Conservation (phyloP, 1,140 invertebrate species). For the Agraylea sexmaculata region DNA sequence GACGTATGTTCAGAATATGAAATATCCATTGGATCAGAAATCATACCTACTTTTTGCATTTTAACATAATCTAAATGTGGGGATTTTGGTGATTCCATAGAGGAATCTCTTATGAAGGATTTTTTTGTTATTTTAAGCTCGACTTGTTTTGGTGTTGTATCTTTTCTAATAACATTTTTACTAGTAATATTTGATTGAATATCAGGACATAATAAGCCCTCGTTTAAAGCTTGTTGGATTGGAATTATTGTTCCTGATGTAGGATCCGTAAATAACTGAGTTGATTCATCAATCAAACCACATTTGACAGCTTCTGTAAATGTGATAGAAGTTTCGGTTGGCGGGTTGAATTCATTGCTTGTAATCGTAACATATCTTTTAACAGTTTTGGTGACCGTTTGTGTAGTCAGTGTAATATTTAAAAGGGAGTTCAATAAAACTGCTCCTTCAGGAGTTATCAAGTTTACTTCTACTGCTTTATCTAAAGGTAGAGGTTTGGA, state of each 20-base stretch:
- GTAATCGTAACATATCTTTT: constrained; percentile 67
- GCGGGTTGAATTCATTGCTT: constrained; percentile 45
- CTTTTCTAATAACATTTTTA: constrained; percentile 27
- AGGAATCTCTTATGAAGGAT: constrained; percentile 36
- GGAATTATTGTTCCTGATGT: constrained; percentile 60
- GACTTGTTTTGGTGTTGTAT: constrained; percentile 34
- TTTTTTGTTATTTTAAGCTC: constrained; percentile 41
- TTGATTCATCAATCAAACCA: constrained; percentile 69
- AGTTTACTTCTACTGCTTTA: constrained; percentile 70
- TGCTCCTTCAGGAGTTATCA: constrained; percentile 77
- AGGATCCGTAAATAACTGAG: constrained; percentile 69
- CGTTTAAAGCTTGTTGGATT: constrained; percentile 70
- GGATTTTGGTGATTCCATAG: constrained; percentile 26
- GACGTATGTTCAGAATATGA: background rate
- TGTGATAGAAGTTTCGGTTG: constrained; percentile 51
- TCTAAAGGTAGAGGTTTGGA: constrained; percentile 70
- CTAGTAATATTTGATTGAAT: constrained; percentile 27
- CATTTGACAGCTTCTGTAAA: constrained; percentile 63
- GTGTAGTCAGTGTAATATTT: constrained; percentile 73
- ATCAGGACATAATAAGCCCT: constrained; percentile 53
- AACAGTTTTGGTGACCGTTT: constrained; percentile 71
- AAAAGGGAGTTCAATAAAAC: constrained; percentile 69
- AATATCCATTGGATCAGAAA: constrained; percentile 5
- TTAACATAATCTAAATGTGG: constrained; percentile 27
- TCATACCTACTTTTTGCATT: background rate